Evolutionary conservation across 2,113 vertebrate genomes (phyloP).

Genomic region (Antennarius striatus): DNA sequence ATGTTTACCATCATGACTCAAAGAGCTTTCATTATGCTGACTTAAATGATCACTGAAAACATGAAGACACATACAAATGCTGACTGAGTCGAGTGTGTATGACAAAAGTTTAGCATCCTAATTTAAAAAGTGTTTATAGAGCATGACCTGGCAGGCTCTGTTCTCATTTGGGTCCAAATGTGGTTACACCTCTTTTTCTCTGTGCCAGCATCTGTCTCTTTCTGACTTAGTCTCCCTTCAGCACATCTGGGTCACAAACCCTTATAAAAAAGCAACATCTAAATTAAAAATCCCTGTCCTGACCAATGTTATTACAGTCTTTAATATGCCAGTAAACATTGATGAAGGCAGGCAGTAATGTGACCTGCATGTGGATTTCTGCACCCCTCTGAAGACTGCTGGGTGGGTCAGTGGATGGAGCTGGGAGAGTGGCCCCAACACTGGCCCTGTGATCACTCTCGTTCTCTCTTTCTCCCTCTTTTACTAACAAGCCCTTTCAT

Average conservation of each 20-base stretch:
- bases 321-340: constrained; percentile 77
- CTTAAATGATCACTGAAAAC: constrained; percentile 69
- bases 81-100: constrained; percentile 59
- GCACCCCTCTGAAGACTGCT: constrained; percentile 53
- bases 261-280: constrained; percentile 52
- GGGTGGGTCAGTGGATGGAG: constrained; percentile 58
- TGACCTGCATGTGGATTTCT: constrained; percentile 73
- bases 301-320: constrained; percentile 76
- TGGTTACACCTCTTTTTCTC: constrained; percentile 57
- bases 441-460: constrained; percentile 81
- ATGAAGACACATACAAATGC: constrained; percentile 68
- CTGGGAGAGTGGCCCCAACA: constrained; percentile 76
- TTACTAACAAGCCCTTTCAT: constrained; percentile 90
- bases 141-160: constrained; percentile 60
- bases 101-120: constrained; percentile 66
- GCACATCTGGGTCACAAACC: constrained; percentile 63
- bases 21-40: constrained; percentile 66
- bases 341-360: constrained; percentile 77
- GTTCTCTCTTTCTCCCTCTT: constrained; percentile 34
- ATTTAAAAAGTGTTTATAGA: constrained; percentile 75
- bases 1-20: constrained; percentile 69
- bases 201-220: constrained; percentile 67
- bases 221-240: constrained; percentile 44
- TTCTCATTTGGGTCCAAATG: constrained; percentile 74
- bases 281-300: constrained; percentile 73